Percentiles rank a stretch among this genome's conserved stretches.
Evolutionary conservation across 1,140 invertebrate genomes (phyloP).

Genomic region (Ceratosolen solmsi): DNA sequence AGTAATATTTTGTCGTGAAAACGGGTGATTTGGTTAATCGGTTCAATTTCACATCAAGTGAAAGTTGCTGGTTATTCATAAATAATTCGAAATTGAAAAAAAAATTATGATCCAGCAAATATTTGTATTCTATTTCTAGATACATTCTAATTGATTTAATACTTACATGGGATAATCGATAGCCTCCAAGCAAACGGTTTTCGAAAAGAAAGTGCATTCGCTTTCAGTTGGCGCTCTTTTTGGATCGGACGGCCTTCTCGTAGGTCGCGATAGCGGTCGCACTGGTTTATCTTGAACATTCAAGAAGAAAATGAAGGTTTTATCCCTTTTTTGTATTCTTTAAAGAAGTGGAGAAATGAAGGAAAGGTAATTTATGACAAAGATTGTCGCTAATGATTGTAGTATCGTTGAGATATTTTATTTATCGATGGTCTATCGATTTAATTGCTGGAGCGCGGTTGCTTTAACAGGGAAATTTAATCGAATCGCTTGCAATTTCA

Average conservation of each 20-base stretch:
- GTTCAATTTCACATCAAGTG: no score
- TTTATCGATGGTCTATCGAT: neutral
- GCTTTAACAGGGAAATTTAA: conserved; percentile 39
- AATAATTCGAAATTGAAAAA: neutral
- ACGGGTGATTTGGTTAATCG: no score
- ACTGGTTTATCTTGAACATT: conserved; percentile 38
- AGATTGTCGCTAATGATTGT: conserved; percentile 21
- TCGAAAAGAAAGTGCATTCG: conserved; percentile 83
- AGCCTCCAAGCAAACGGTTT: conserved; percentile 82
- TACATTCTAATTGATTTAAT: conserved; percentile 22
- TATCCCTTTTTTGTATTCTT: conserved; percentile 6
- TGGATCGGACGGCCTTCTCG: conserved; percentile 56
- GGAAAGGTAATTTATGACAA: conserved; percentile 17
- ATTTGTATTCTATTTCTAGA: neutral
- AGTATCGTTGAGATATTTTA: neutral
- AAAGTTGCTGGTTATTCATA: neutral
- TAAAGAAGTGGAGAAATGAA: conserved; percentile 4
- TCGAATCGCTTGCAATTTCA: neutral
- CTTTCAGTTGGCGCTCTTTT: conserved; percentile 62
- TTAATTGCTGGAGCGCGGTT: neutral
- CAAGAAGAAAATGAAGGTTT: conserved; percentile 10
- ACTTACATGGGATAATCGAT: conserved; percentile 86
- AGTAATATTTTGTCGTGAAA: no score
- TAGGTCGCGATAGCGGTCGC: conserved; percentile 41
- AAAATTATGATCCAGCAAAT: neutral